phyloP scores from a whole-genome alignment of 2,113 vertebrate genomes.

The Tricholaema leucomelas region DNA sequence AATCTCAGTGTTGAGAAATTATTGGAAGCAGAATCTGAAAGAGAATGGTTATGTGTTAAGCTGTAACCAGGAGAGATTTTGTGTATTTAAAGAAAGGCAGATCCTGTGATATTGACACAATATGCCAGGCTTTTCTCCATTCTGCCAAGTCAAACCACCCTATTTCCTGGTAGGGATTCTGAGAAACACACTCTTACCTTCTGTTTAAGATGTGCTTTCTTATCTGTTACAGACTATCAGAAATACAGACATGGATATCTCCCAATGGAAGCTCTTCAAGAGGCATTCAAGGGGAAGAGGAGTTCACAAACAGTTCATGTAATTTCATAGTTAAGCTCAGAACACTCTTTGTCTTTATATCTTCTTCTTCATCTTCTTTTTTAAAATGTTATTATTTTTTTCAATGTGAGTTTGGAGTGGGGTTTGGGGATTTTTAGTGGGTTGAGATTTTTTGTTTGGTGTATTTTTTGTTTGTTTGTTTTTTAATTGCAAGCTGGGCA shows the following conservation, averaged over 20 bases:
- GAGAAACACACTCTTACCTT: neutral
- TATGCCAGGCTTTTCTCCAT: neutral
- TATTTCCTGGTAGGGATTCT: neutral
- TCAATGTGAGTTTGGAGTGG: no score
- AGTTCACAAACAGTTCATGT: neutral
- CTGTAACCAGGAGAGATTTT: neutral
- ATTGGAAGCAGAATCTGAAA: conserved; percentile 8
- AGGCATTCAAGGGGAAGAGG: neutral
- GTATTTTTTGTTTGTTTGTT: neutral
- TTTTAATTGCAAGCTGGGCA: neutral
- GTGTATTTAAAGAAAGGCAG: conserved; percentile 11
- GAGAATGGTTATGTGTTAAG: neutral
- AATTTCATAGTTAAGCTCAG: neutral
- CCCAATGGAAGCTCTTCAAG: neutral
- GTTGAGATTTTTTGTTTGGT: neutral
- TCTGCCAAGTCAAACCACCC: neutral
- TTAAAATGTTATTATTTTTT: neutral
- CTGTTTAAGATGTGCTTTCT: neutral
- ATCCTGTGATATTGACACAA: neutral
- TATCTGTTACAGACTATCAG: neutral
- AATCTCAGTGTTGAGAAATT: neutral
- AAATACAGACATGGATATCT: neutral
- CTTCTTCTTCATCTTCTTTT: neutral
- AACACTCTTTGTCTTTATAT: neutral
- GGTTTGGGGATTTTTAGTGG: no score